phyloP scores from a whole-genome alignment of 2,797 vertebrate genomes.

The Artibeus lituratus region DNA sequence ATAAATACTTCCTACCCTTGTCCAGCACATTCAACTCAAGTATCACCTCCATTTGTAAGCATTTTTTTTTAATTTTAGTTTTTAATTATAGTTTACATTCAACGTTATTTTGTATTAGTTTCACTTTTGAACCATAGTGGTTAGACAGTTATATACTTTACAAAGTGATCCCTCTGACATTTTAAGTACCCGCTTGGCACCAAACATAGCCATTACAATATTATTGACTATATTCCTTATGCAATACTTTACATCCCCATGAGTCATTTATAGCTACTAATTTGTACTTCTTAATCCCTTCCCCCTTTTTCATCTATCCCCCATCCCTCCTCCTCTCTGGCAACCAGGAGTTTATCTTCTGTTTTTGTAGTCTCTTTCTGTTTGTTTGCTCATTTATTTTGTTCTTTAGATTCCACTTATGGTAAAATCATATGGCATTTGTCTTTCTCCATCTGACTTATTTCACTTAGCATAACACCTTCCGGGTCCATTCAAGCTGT shows the following conservation, averaged over 20 bases:
- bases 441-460: neutral
- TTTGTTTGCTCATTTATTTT: neutral
- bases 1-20: neutral
- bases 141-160: neutral
- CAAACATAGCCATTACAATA: neutral
- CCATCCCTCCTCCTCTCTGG: neutral
- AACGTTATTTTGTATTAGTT: neutral
- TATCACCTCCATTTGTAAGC: neutral
- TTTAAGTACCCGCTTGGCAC: neutral
- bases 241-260: neutral
- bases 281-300: neutral
- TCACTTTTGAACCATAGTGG: neutral
- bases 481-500: neutral
- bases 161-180: neutral
- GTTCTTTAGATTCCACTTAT: neutral
- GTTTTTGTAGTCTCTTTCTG: neutral
- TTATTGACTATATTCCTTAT: neutral
- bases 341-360: neutral
- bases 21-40: neutral
- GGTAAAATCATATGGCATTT: neutral
- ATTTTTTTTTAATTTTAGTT: neutral
- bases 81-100: neutral
- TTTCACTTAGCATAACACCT: neutral
- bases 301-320: neutral
- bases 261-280: neutral